Conservation (phyloP, 92 coral and sea anemone species). For the Porites rus region DNA sequence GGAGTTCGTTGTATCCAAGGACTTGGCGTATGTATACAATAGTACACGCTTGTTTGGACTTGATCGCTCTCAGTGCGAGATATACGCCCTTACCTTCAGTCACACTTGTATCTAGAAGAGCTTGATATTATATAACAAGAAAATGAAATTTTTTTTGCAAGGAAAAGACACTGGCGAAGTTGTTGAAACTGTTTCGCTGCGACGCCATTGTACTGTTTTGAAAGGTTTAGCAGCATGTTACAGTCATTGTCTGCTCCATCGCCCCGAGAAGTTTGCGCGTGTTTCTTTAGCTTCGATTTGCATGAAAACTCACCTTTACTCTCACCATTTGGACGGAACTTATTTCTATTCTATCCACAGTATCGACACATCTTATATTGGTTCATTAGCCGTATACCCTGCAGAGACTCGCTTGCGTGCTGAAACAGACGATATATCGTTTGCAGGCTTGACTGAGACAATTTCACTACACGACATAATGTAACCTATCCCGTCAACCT, state of each 20-base stretch:
- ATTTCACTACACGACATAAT: neutral
- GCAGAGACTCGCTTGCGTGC: neutral
- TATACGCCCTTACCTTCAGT: neutral
- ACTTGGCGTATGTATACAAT: neutral
- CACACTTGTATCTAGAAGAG: neutral
- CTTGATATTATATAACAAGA: neutral
- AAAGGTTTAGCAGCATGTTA: neutral
- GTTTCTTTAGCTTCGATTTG: neutral
- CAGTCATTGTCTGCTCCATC: neutral
- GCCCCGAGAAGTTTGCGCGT: neutral
- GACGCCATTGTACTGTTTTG: neutral
- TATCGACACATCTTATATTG: constrained; percentile 12
- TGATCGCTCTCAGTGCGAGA: neutral
- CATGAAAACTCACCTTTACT: constrained; percentile 30
- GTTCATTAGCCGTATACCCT: neutral
- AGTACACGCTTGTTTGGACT: neutral
- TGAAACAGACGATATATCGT: neutral
- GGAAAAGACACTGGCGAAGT: neutral
- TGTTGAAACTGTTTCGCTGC: neutral
- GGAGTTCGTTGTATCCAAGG: neutral
- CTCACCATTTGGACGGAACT: constrained; percentile 3
- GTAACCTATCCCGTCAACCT: constrained; percentile 29
- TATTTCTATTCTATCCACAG: neutral
- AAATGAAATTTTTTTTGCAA: no score
- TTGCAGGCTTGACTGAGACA: neutral